Percentiles rank a stretch among this genome's conserved stretches.
These are phyloP conservation scores for Perithous albicinctus DNA, from an alignment of 2,888 invertebrate genomes.

Conservation along the genomic window DNA sequence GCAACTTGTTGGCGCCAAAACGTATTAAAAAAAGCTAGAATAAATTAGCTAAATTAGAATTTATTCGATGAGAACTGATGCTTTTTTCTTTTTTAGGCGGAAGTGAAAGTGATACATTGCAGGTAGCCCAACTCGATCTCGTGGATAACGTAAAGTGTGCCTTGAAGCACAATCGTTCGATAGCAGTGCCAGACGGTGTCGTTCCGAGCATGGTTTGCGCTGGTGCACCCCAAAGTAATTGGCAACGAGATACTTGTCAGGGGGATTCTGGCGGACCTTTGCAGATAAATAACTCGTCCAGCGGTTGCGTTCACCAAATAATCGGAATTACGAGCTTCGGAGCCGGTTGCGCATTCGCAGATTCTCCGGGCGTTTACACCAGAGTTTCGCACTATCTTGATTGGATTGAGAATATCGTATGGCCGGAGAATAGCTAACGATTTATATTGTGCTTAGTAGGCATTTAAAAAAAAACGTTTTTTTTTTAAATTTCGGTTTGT, in stretches of 20 bases:
- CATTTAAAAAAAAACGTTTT: too few species aligned
- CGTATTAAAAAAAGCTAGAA: too few species aligned
- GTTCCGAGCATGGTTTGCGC: slow-evolving; percentile 85
- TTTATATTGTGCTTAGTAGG: not conserved
- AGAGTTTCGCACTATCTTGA: slow-evolving; percentile 81
- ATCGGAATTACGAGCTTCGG: slow-evolving; percentile 85
- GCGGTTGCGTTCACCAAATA: slow-evolving; percentile 82
- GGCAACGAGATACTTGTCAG: slow-evolving; percentile 79
- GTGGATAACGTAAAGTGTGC: slow-evolving; percentile 81
- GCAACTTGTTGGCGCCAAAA: too few species aligned
- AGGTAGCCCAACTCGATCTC: slow-evolving; percentile 84
- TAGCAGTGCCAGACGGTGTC: slow-evolving; percentile 78
- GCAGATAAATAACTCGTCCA: slow-evolving; percentile 74
- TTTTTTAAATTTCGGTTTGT: too few species aligned
- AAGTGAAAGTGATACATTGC: slow-evolving; percentile 82
- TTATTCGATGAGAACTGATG: not conserved
- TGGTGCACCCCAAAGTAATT: slow-evolving; percentile 82
- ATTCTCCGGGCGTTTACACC: slow-evolving; percentile 84
- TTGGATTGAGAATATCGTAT: slow-evolving; percentile 84
- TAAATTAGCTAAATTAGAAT: not conserved
- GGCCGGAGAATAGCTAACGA: slow-evolving; percentile 73
- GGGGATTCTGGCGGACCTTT: slow-evolving; percentile 81
- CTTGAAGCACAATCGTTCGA: slow-evolving; percentile 72
- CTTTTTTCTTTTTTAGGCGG: slow-evolving; percentile 68
- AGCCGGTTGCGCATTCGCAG: slow-evolving; percentile 81